Conservation (phyloP, 1,140 invertebrate species). For the Plectus sambesii region DNA sequence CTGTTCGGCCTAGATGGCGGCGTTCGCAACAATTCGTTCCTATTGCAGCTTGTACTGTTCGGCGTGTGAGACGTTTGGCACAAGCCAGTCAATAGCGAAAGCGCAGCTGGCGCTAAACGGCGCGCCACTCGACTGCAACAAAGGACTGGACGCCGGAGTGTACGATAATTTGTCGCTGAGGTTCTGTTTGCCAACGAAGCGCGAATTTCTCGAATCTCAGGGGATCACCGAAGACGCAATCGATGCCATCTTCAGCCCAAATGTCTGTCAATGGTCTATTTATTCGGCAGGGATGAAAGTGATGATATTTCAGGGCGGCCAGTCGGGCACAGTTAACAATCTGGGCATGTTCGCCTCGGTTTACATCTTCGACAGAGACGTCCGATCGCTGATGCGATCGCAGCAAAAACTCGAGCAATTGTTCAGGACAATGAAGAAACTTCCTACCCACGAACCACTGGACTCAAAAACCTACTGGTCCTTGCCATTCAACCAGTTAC, state of each 20-base stretch:
- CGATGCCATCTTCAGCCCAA: slow-evolving; percentile 33
- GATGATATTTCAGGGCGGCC: too few species aligned
- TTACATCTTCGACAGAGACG: slow-evolving; percentile 43
- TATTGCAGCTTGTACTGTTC: slow-evolving; percentile 42
- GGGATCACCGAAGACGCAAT: slow-evolving; percentile 41
- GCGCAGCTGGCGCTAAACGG: slow-evolving; percentile 42
- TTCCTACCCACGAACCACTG: too few species aligned
- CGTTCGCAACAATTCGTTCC: too few species aligned
- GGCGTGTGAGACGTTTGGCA: slow-evolving; percentile 38
- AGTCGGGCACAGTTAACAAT: slow-evolving; percentile 36
- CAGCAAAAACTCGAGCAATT: slow-evolving; percentile 38
- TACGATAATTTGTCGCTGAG: slow-evolving; percentile 42
- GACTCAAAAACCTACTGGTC: slow-evolving; percentile 33
- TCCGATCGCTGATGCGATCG: slow-evolving; percentile 38
- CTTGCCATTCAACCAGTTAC: slow-evolving; percentile 35
- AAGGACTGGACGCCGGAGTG: slow-evolving; percentile 33
- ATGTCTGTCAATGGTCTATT: too few species aligned
- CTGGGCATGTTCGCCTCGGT: slow-evolving; percentile 44
- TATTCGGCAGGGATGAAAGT: too few species aligned
- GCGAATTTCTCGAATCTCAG: slow-evolving; percentile 36
- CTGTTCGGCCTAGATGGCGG: too few species aligned
- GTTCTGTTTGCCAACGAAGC: slow-evolving; percentile 42
- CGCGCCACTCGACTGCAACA: slow-evolving; percentile 38
- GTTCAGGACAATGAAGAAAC: too few species aligned
- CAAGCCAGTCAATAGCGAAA: slow-evolving; percentile 31